These are phyloP conservation scores for Lepidonotus clava DNA, from an alignment of 2,888 invertebrate genomes.

Conservation along the genomic window DNA sequence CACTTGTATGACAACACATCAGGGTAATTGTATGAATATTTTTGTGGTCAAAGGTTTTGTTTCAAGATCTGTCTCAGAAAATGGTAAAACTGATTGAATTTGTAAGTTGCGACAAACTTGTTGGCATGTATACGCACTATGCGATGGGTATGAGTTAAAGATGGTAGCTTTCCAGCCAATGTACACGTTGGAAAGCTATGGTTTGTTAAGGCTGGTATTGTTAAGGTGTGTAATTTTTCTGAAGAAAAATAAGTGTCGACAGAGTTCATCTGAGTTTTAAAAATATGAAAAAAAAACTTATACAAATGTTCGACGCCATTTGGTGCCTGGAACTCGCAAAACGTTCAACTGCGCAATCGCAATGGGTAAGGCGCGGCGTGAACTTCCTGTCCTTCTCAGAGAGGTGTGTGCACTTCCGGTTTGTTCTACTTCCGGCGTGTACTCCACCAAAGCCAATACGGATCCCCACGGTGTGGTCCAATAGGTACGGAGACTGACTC, in stretches of 20 bases:
- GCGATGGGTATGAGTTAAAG: too few relatives aligned
- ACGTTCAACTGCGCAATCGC: constrained; percentile 47
- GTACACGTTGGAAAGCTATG: too few relatives aligned
- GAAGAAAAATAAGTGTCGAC: not conserved
- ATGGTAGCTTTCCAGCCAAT: too few relatives aligned
- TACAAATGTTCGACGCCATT: constrained; percentile 38
- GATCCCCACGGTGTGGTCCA: not conserved
- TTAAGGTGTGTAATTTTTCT: not conserved
- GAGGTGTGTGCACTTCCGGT: not conserved
- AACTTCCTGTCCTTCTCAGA: not conserved
- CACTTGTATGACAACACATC: not conserved
- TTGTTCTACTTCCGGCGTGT: not conserved
- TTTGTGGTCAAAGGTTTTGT: not conserved
- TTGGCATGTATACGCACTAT: too few relatives aligned
- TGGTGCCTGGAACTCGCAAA: constrained; percentile 45
- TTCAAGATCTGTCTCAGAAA: constrained; percentile 8
- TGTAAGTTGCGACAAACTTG: too few relatives aligned
- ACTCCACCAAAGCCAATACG: not conserved
- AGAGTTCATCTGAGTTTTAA: not conserved
- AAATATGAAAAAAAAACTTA: not conserved
- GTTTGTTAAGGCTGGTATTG: too few relatives aligned
- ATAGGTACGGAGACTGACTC: not conserved
- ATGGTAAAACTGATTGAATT: too few relatives aligned
- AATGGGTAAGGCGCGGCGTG: not conserved
- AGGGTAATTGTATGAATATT: constrained; percentile 38